phyloP scores from a whole-genome alignment of 2,113 vertebrate genomes.

The Fulica atra region DNA sequence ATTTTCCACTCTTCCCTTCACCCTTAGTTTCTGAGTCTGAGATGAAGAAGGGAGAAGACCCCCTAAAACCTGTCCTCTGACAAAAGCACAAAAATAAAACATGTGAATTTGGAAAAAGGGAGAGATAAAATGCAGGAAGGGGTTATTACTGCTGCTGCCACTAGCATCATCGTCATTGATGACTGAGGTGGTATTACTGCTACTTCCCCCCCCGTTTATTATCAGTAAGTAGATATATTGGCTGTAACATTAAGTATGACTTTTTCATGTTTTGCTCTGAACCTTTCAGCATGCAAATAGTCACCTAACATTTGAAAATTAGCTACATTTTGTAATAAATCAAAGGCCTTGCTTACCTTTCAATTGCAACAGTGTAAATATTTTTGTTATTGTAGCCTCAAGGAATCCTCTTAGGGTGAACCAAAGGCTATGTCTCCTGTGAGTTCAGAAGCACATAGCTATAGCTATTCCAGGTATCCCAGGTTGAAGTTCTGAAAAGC shows the following conservation, averaged over 20 bases:
- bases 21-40: background rate
- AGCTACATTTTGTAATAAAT: background rate
- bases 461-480: background rate
- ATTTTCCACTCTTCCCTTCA: background rate
- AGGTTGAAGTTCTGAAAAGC: background rate
- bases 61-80: background rate
- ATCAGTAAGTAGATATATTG: background rate
- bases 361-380: background rate
- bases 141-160: background rate
- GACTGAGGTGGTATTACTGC: background rate
- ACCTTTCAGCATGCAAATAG: background rate
- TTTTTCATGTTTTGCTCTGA: background rate
- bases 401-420: background rate
- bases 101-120: background rate
- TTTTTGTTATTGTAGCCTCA: background rate
- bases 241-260: background rate
- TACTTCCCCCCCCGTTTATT: background rate
- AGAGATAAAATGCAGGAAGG: background rate
- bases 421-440: background rate
- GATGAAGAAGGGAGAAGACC: background rate
- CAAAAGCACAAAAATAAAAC: background rate
- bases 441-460: background rate
- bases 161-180: background rate
- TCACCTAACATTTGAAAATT: background rate
- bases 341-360: background rate